phyloP scores from a whole-genome alignment of 2,797 vertebrate species.

The Schizopygopsis malacanthus region DNA sequence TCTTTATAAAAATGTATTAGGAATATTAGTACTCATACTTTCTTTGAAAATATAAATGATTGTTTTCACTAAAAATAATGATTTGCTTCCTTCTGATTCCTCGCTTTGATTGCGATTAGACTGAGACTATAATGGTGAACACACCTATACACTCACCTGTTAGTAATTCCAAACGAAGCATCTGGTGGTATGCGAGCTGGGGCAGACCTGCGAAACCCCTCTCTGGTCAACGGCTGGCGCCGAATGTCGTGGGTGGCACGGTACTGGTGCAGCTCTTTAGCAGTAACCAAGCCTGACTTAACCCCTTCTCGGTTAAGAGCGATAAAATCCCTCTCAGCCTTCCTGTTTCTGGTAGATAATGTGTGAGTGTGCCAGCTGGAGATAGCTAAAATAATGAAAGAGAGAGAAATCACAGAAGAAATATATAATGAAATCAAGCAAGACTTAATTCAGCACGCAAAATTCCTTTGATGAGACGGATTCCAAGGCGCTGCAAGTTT shows the following conservation, averaged over 20 bases:
- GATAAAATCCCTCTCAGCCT: constrained; percentile 72
- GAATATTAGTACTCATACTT: constrained; percentile 66
- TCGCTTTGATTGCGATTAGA: too few species aligned
- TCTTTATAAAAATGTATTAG: not conserved
- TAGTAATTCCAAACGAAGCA: constrained; percentile 71
- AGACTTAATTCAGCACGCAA: not conserved
- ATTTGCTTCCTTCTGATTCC: constrained; percentile 36
- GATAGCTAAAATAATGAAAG: constrained; percentile 71
- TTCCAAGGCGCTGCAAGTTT: not conserved
- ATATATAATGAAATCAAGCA: not conserved
- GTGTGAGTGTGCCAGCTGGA: constrained; percentile 76
- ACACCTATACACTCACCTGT: constrained; percentile 72
- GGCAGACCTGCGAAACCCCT: constrained; percentile 27
- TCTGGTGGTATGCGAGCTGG: constrained; percentile 64
- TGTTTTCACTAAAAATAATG: constrained; percentile 45
- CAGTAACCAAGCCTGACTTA: constrained; percentile 76
- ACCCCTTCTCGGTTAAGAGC: constrained; percentile 76
- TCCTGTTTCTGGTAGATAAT: constrained; percentile 60
- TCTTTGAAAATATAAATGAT: constrained; percentile 34
- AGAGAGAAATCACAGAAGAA: not conserved
- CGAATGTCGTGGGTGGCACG: constrained; percentile 72
- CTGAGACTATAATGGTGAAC: constrained; percentile 7
- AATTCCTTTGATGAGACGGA: not conserved
- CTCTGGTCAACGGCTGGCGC: constrained; percentile 41
- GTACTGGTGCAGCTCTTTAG: constrained; percentile 76